Percentiles rank a stretch among this genome's conserved stretches.
These are phyloP conservation scores for Drosophila koepferae DNA, from an alignment of 2,888 invertebrate genomes.

Conservation along the genomic window DNA sequence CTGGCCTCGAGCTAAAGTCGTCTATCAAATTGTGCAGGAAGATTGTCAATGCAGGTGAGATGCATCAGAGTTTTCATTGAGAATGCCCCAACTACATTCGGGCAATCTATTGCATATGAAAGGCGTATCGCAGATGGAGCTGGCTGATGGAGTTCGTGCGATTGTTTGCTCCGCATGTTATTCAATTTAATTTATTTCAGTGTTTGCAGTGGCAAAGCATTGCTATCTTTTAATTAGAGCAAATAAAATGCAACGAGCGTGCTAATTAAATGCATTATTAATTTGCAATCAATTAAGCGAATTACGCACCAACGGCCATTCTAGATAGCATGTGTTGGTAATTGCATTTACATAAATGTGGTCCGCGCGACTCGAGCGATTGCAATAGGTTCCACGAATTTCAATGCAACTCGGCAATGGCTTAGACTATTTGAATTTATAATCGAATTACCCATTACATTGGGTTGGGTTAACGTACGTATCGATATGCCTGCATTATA, in stretches of 20 bases:
- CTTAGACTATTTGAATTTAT: background rate
- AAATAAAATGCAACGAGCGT: constrained; percentile 61
- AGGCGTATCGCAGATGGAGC: constrained; percentile 11
- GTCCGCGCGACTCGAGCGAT: constrained; percentile 1
- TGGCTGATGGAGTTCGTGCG: constrained; percentile 10
- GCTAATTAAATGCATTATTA: constrained; percentile 72
- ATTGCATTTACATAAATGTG: constrained; percentile 37
- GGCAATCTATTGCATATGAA: constrained; percentile 8
- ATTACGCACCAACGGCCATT: constrained; percentile 41
- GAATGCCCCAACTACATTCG: constrained; percentile 14
- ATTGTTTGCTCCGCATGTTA: constrained; percentile 8
- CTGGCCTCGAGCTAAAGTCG: constrained; percentile 26
- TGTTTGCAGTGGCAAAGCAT: constrained; percentile 45
- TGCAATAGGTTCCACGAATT: background rate
- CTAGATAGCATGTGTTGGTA: constrained; percentile 36
- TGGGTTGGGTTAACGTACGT: background rate
- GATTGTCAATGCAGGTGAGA: constrained; percentile 33
- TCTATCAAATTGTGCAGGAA: constrained; percentile 23
- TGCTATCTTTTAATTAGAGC: constrained; percentile 71
- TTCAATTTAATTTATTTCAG: constrained; percentile 47
- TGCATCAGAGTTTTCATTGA: constrained; percentile 26
- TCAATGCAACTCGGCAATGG: background rate
- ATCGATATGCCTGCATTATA: background rate
- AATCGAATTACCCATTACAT: background rate
- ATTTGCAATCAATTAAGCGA: constrained; percentile 75